Evolutionary conservation across 2,113 vertebrate genomes (phyloP), one percentile per base, ranked within the genome.

Genomic region (Oryzias javanicus): DNA sequence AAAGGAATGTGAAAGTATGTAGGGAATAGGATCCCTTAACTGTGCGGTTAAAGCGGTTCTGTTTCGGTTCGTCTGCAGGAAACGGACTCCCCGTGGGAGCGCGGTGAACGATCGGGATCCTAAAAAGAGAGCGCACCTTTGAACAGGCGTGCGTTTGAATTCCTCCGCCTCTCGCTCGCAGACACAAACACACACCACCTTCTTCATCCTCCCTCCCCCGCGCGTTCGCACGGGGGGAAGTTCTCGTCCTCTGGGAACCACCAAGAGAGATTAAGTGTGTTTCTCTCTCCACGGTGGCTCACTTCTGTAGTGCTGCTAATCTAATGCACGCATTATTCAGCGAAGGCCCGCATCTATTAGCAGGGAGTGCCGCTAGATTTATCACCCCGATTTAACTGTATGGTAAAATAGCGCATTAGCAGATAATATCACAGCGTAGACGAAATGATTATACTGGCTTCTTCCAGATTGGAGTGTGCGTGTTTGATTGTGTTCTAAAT

Each of bases 381-480:
- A 92, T 92, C 64, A 52, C 84, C 76, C 74, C 65, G 84, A 76
- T 92, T 91, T 91, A 91, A 90, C 89, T 88, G 86, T 90, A 91
- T 88, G 83, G 89, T 89, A 90, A 91, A 91, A 91, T 87, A 89
- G 87, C 86, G 19, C 89, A 91, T 92, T 92, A 87, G 90, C 89
- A 89, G 90, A 92, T 92, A 89, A 91, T 91, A 91, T 91, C 82
- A 74, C 29, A 19, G 67, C 75, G 62, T 75, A 78, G 89, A 89
- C 87, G 81, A 83, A 91, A 91, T 90, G 80, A 92, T 90, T 91
- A 89, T 83, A 85, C 88, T 59, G 74, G 79, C 79, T 82, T 76
- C 76, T 82, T 75, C 76, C 74, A 79, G 77, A 67, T 74, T 35
- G 35, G 10, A 8, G 8, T 8, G 35, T 8, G 10, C 1, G 29